These are phyloP conservation scores for Sitophilus oryzae DNA, from an alignment of 1,140 invertebrate species.

Conservation along the genomic window DNA sequence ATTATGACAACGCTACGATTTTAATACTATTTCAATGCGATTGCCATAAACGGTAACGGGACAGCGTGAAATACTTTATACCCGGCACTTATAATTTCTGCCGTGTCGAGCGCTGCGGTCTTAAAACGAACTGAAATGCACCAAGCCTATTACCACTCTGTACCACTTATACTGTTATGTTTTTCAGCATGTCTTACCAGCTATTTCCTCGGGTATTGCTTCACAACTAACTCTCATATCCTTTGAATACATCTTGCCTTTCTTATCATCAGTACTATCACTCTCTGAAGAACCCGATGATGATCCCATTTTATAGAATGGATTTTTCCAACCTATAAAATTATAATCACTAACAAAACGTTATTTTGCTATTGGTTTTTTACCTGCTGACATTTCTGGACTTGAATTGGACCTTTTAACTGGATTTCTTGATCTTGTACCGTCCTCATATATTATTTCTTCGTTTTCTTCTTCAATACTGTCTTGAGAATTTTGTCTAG, in stretches of 20 bases:
- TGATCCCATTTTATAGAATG: constrained; percentile 46
- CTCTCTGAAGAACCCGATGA: constrained; percentile 34
- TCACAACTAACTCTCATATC: constrained; percentile 79
- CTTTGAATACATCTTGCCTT: constrained; percentile 57
- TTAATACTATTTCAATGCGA: too few relatives aligned
- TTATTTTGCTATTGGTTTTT: too few relatives aligned
- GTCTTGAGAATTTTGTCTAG: constrained; percentile 53
- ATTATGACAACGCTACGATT: too few relatives aligned
- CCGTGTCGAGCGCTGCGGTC: too few relatives aligned
- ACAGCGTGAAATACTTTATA: too few relatives aligned
- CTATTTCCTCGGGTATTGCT: constrained; percentile 84
- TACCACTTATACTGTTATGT: too few relatives aligned
- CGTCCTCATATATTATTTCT: constrained; percentile 54
- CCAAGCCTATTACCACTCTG: too few relatives aligned
- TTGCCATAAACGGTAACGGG: too few relatives aligned
- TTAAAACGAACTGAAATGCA: too few relatives aligned
- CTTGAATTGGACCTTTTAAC: constrained; percentile 82
- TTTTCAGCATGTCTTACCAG: constrained; percentile 44
- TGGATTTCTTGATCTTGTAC: constrained; percentile 61
- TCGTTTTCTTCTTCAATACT: constrained; percentile 53
- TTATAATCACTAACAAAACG: too few relatives aligned
- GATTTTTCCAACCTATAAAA: constrained; percentile 62
- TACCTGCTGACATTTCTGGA: constrained; percentile 79
- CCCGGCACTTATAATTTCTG: too few relatives aligned
- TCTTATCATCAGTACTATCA: constrained; percentile 45